Evolutionary conservation across 2,113 vertebrate species (phyloP), one percentile per base, ranked within the genome.

Genomic region (Rousettus leschenaultii): DNA sequence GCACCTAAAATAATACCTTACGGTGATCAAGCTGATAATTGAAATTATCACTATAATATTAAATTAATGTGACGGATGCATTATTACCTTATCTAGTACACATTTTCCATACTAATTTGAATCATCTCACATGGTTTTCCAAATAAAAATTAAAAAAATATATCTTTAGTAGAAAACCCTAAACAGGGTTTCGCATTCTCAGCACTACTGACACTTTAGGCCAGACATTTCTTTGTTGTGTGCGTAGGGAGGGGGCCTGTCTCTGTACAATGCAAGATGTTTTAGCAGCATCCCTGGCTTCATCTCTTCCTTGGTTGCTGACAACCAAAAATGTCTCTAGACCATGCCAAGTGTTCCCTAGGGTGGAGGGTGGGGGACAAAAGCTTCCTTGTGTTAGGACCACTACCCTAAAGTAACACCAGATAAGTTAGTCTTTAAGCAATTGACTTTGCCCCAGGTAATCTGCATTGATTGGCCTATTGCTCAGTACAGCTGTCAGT

Each of bases 31-130:
- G 38, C 45, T 26, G 22, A 59, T 40, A 59, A 83, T 1, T 89
- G 35, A 91, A 91, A 85, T 75, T 75, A 55, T 75, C 11, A 59
- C 57, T 90, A 78, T 92, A 95, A 78, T 43, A 78, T 59, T 82
- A 91, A 83, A 83, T 26, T 77, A 13, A 86, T 66, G 21, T 88
- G 85, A 65, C 22, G 82, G 68, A 61, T 61, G 9, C 3, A 30
- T 55, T 92, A 65, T n/a, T 84, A 95, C 90, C 35, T 87, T 65
- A 80, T 57, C 10, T 43, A 78, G 21, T 70, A 78, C 24, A 74
- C 6, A 92, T 83, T 93, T 86, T 82, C 33, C 30, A 91, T 91
- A 66, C 13, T 38, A 92, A 86, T 95, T 82, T 73, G 14, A n/a
- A 59, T 40, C 19, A 84, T n/a, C 63, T 83, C n/a, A 57, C 19